Conservation (phyloP, 2,888 invertebrate genomes). For the Pomacea canaliculata region DNA sequence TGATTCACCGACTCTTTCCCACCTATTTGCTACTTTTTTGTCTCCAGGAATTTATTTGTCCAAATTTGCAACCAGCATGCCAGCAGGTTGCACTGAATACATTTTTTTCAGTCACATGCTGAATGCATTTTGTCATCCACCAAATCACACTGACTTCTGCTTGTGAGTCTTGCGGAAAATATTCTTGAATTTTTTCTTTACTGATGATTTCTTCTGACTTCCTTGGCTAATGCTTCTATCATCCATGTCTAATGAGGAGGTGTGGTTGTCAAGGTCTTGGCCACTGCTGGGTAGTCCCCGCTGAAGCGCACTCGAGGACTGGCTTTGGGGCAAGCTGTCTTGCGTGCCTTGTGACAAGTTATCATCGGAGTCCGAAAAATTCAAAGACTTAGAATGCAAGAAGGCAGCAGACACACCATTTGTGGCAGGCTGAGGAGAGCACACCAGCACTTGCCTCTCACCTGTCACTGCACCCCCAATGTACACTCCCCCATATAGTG, state of each 20-base stretch:
- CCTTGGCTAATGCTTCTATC: neutral
- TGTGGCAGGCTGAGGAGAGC: neutral
- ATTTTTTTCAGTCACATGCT: too few species aligned
- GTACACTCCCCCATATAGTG: neutral
- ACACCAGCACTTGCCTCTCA: too few species aligned
- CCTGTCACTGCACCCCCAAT: neutral
- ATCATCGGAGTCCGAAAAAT: slow-evolving; percentile 9
- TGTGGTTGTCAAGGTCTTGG: slow-evolving; percentile 14
- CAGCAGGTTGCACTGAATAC: too few species aligned
- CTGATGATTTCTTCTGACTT: slow-evolving; percentile 24
- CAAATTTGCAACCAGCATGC: too few species aligned
- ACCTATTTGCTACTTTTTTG: too few species aligned
- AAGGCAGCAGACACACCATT: neutral
- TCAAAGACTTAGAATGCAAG: neutral
- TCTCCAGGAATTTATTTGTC: too few species aligned
- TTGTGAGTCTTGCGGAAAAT: slow-evolving; percentile 30
- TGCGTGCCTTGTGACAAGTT: slow-evolving; percentile 20
- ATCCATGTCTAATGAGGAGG: neutral
- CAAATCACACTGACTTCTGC: slow-evolving; percentile 27
- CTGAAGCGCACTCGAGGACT: slow-evolving; percentile 7
- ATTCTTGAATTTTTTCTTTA: slow-evolving; percentile 31
- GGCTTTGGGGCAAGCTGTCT: slow-evolving; percentile 17
- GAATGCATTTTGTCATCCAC: too few species aligned
- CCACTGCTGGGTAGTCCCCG: slow-evolving; percentile 7
- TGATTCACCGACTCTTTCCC: too few species aligned